Conservation (phyloP, 2,888 invertebrate genomes). For the Clanis bilineata region DNA sequence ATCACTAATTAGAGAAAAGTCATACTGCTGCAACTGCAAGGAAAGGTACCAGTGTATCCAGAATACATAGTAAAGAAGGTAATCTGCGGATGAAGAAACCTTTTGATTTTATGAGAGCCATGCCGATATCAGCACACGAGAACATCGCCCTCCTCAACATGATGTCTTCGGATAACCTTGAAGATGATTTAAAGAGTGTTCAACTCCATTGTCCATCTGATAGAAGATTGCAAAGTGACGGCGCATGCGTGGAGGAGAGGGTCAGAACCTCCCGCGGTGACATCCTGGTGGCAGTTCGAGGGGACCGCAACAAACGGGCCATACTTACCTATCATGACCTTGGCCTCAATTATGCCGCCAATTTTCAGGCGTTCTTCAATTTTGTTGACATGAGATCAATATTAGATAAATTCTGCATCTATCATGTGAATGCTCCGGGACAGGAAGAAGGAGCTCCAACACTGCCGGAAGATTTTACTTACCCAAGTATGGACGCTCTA, state of each 20-base stretch:
- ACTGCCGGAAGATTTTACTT: constrained; percentile 93
- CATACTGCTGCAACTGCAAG: neutral
- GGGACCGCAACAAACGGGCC: constrained; percentile 94
- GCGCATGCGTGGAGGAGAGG: constrained; percentile 85
- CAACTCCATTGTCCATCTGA: constrained; percentile 93
- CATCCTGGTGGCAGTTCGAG: constrained; percentile 96
- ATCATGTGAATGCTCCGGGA: constrained; percentile 99
- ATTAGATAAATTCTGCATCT: constrained; percentile 97
- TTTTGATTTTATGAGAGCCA: constrained; percentile 44
- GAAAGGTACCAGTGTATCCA: constrained; percentile 4
- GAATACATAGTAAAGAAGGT: neutral
- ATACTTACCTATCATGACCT: constrained; percentile 99
- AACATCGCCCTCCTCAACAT: constrained; percentile 84
- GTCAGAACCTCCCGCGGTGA: constrained; percentile 96
- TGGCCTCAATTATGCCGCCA: constrained; percentile 97
- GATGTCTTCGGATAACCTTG: constrained; percentile 89
- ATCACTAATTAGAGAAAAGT: constrained; percentile 40
- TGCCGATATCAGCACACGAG: constrained; percentile 72
- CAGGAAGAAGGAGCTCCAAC: constrained; percentile 98
- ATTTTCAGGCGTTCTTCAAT: constrained; percentile 97
- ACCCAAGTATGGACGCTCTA: constrained; percentile 98
- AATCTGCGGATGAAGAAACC: constrained; percentile 39
- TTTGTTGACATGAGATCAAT: constrained; percentile 94
- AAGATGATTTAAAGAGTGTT: constrained; percentile 95
- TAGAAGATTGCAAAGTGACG: constrained; percentile 79